Conservation (phyloP, 2,113 vertebrate species). For the Anoura caudifer region DNA sequence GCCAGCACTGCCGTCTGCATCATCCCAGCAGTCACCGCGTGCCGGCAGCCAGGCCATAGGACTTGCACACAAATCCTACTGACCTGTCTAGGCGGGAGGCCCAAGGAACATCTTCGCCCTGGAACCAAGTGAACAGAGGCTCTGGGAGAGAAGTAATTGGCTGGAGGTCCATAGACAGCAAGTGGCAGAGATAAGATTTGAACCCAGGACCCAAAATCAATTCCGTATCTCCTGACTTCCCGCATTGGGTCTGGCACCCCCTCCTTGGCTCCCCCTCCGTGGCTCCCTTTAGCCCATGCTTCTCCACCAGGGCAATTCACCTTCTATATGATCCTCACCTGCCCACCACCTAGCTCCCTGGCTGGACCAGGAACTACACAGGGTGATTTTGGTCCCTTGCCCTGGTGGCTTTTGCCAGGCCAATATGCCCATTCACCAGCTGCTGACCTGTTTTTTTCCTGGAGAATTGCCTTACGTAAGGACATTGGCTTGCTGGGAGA, state of each 20-base stretch:
- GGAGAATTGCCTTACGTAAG: neutral
- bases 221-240: neutral
- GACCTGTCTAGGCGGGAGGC: neutral
- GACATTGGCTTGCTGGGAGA: neutral
- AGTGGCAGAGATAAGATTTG: neutral
- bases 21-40: fast-evolving
- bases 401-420: no score
- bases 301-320: neutral
- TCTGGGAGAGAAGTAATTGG: fast-evolving
- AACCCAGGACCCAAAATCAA: neutral
- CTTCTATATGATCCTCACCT: neutral
- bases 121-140: neutral
- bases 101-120: fast-evolving
- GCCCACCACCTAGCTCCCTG: neutral
- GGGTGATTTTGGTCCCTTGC: neutral
- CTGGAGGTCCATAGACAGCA: fast-evolving
- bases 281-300: no score
- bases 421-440: no score
- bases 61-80: no score
- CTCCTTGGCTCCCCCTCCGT: neutral
- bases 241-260: fast-evolving
- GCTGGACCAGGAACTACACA: neutral
- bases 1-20: fast-evolving
- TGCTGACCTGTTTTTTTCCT: neutral
- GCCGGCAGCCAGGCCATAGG: neutral